phyloP scores from a whole-genome alignment of 1,140 invertebrate genomes.

The Thalassaphorura encarpata region DNA sequence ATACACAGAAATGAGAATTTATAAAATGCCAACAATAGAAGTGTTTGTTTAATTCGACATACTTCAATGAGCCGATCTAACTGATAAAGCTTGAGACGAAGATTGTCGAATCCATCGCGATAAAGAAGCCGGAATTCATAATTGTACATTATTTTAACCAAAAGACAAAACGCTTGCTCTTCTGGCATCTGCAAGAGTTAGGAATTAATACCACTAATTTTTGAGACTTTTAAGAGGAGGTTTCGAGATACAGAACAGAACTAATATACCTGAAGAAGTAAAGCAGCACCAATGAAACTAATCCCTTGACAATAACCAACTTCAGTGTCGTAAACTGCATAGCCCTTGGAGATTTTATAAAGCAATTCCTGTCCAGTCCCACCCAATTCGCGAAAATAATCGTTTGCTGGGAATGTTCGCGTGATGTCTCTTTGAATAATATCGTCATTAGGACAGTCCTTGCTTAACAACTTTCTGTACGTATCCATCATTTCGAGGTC shows the following conservation, averaged over 20 bases:
- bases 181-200: constrained; percentile 81
- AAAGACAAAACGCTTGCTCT: constrained; percentile 95
- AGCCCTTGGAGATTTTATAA: constrained; percentile 91
- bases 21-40: background rate
- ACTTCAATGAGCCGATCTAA: constrained; percentile 90
- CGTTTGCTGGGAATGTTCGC: constrained; percentile 95
- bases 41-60: constrained; percentile 24
- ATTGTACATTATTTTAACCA: constrained; percentile 95
- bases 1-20: constrained; percentile 31
- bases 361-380: constrained; percentile 88
- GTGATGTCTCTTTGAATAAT: constrained; percentile 94
- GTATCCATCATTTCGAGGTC: constrained; percentile 79
- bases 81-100: constrained; percentile 92
- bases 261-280: constrained; percentile 80
- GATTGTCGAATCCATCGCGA: constrained; percentile 90
- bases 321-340: constrained; percentile 93
- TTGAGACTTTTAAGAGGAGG: background rate
- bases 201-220: background rate
- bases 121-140: constrained; percentile 90
- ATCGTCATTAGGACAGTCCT: constrained; percentile 61
- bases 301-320: constrained; percentile 98
- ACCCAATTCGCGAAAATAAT: constrained; percentile 89
- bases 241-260: background rate
- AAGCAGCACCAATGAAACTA: constrained; percentile 89
- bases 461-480: constrained; percentile 82